phyloP scores from a whole-genome alignment of 2,888 invertebrate species.

The Hyposoter dolosus region DNA sequence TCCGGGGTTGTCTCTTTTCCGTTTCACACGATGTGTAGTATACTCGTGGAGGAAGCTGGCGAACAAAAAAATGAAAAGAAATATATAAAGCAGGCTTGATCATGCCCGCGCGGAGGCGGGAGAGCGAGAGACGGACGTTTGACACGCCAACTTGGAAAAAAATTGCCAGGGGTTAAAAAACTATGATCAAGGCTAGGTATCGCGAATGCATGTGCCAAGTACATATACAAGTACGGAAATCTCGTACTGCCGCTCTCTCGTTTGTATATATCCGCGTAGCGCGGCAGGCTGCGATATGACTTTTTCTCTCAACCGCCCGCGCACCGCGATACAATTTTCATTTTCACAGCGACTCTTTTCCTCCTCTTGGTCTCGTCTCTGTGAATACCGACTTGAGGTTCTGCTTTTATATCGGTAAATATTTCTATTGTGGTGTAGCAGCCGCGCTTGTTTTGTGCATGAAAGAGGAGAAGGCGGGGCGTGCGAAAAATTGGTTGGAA shows the following conservation, averaged over 20 bases:
- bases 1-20: conserved; percentile 19
- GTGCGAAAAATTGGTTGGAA: background rate
- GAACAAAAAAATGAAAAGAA: background rate
- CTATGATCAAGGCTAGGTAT: conserved; percentile 38
- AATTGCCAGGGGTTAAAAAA: conserved; percentile 30
- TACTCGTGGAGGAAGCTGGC: background rate
- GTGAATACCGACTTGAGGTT: conserved; percentile 23
- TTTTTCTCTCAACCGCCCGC: background rate
- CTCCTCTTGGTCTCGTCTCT: conserved; percentile 5
- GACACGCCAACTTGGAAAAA: conserved; percentile 47
- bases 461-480: background rate
- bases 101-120: background rate
- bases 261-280: conserved; percentile 32
- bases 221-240: conserved; percentile 11
- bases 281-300: conserved; percentile 27
- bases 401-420: conserved; percentile 46
- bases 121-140: conserved; percentile 50
- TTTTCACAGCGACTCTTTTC: background rate
- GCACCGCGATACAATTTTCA: conserved; percentile 29
- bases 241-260: conserved; percentile 50
- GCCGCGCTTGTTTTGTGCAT: too few relatives aligned
- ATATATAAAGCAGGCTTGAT: too few relatives aligned
- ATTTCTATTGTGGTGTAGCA: conserved; percentile 50
- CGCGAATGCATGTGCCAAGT: conserved; percentile 21
- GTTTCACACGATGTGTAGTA: conserved; percentile 23